phyloP scores from a whole-genome alignment of 2,797 vertebrate species.

The Brotula barbata region DNA sequence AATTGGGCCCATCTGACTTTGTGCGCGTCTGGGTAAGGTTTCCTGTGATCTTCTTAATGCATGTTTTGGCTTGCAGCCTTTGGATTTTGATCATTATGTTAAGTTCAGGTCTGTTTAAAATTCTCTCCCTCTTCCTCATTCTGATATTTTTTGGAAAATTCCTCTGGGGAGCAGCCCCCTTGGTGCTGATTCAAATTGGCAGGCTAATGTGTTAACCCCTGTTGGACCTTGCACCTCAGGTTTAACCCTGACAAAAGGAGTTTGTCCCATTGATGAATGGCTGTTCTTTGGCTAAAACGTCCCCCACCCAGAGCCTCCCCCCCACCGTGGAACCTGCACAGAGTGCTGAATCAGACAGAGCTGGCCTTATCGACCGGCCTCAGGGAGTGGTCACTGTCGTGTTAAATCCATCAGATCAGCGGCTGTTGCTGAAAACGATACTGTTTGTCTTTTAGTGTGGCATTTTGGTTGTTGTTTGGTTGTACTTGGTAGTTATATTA shows the following conservation, averaged over 20 bases:
- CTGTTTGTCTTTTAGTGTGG: constrained; percentile 25
- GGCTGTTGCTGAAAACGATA: constrained; percentile 24
- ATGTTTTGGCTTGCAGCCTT: constrained; percentile 1
- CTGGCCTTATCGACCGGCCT: constrained; percentile 45
- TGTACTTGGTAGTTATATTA: background rate
- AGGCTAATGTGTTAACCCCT: constrained; percentile 34
- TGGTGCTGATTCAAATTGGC: constrained; percentile 21
- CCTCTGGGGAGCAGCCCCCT: constrained; percentile 14
- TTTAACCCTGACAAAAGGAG: constrained; percentile 44
- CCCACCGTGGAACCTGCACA: constrained; percentile 37
- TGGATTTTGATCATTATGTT: constrained; percentile 12
- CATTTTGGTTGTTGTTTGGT: constrained; percentile 14
- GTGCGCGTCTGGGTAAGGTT: constrained; percentile 15
- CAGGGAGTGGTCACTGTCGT: constrained; percentile 33
- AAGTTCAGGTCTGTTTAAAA: constrained; percentile 24
- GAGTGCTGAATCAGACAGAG: constrained; percentile 64
- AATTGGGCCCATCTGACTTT: constrained; percentile 8
- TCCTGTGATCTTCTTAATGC: constrained; percentile 6
- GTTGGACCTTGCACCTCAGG: constrained; percentile 31
- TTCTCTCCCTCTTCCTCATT: constrained; percentile 17
- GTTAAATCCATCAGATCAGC: constrained; percentile 38
- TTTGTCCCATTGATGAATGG: constrained; percentile 53
- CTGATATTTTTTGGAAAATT: constrained; percentile 18
- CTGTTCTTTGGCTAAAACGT: constrained; percentile 22
- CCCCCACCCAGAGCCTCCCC: no score